These are phyloP conservation scores for Rapana venosa DNA, from an alignment of 2,888 invertebrate species.

Conservation along the genomic window DNA sequence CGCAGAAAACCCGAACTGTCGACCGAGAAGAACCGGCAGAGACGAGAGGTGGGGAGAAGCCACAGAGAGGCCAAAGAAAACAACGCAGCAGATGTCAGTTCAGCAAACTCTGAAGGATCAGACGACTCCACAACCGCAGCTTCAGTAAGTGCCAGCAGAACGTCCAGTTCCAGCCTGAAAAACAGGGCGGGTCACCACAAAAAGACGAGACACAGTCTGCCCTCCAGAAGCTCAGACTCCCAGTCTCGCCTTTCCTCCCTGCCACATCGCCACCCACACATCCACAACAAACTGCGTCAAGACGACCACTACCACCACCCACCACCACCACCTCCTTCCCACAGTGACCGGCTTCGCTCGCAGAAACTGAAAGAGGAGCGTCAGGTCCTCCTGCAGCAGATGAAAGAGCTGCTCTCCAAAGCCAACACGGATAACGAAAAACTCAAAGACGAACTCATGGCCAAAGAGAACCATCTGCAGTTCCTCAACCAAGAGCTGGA, in stretches of 20 bases:
- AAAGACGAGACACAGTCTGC: conserved; percentile 1
- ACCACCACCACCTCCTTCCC: neutral
- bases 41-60: neutral
- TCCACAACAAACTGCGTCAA: conserved; percentile 33
- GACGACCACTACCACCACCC: neutral
- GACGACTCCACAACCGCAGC: conserved; percentile 26
- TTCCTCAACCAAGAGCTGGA: conserved; percentile 58
- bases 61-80: neutral
- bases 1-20: neutral
- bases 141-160: neutral
- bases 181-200: conserved; percentile 7
- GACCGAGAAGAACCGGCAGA: conserved; percentile 7
- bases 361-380: conserved; percentile 57
- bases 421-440: conserved; percentile 60
- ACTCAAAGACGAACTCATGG: conserved; percentile 56
- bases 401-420: conserved; percentile 60
- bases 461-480: conserved; percentile 56
- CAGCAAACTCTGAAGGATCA: conserved; percentile 22
- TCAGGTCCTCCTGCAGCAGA: conserved; percentile 58
- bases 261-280: conserved; percentile 23
- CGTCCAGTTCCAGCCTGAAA: conserved; percentile 17
- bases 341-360: neutral
- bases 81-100: neutral
- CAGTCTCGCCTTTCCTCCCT: neutral
- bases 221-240: neutral